phyloP scores from a whole-genome alignment of 2,888 invertebrate genomes.

The Trachelus stipa region DNA sequence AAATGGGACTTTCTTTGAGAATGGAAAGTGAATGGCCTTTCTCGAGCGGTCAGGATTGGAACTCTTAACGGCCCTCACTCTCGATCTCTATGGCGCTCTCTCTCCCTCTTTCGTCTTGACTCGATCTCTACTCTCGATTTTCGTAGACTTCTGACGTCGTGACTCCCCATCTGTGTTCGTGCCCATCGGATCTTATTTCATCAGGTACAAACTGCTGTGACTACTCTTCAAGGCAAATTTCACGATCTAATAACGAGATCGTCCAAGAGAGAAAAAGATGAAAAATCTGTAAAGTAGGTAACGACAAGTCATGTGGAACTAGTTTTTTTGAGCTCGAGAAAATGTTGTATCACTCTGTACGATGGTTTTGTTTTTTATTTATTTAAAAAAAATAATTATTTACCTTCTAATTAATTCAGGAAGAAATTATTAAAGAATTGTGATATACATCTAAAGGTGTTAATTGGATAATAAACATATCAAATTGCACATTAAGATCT shows the following conservation, averaged over 20 bases:
- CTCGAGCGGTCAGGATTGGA: not conserved
- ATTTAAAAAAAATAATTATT: not conserved
- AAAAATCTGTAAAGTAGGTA: not conserved
- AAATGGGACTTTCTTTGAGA: slow-evolving; percentile 43
- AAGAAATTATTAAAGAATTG: not conserved
- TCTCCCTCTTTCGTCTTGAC: not conserved
- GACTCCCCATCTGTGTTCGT: not conserved
- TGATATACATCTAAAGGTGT: not conserved
- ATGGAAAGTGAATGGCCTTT: slow-evolving; percentile 46
- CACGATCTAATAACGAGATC: slow-evolving; percentile 28
- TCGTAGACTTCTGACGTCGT: not conserved
- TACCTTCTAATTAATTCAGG: not conserved
- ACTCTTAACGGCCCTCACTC: not conserved
- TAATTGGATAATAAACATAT: not conserved
- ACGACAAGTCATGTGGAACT: not conserved
- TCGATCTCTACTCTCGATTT: not conserved
- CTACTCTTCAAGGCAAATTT: slow-evolving; percentile 21
- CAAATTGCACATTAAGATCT: not conserved
- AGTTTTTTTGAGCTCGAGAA: not conserved
- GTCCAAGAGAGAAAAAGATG: not conserved
- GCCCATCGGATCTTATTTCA: not conserved
- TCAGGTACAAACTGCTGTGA: slow-evolving; percentile 13
- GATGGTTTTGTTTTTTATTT: not conserved
- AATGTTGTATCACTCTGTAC: not conserved
- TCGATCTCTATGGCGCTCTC: not conserved